Evolutionary conservation across 2,797 vertebrate species (phyloP), one percentile per base, ranked within the genome.

Genomic region (Cephalopachus bancanus): DNA sequence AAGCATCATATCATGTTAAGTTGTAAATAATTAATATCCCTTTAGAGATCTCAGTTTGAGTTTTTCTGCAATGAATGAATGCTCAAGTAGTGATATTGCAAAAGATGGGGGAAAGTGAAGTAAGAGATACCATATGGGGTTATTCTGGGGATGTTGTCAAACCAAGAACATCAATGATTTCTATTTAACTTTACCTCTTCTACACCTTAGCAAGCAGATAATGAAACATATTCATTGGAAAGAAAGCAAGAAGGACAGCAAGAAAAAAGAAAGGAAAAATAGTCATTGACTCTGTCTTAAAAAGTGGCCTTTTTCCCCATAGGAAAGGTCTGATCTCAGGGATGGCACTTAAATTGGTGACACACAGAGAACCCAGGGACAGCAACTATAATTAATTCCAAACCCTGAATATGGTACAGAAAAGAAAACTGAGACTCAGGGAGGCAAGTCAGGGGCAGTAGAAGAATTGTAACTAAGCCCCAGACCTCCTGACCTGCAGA

Each of bases 21-120:
- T 67, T 24, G 30, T 60, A 91, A 67, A 86, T 67, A 67, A 79
- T 62, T n/a, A 89, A 88, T 79, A 33, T 72, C 11, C 90, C 60
- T 67, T 85, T 28, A 30, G 7, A 62, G 44, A 59, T 84, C 84
- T 94, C 60, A 20, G 65, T n/a, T 96, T 91, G 92, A 92, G 79
- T 90, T 59, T 94, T 96, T 84, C 64, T 75, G 86, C 55, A 71
- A 49, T 59, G 53, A 86, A 83, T 89, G 74, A 59, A 92, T 90
- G 28, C 5, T 28, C 10, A 55, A 75, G 30, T 7, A 64, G n/a
- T 65, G 10, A 9, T 60, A 33, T 44, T 69, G 16, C 53, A 51
- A 79, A 67, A 67, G 64, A 49, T 30, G 2, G 1, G 2, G 8
- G 1, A 57, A 64, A 59, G 22, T 44, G 10, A 91, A 62, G 44